Evolutionary conservation across 1,140 invertebrate species (phyloP).

Genomic region (Drosophila lacteicornis): DNA sequence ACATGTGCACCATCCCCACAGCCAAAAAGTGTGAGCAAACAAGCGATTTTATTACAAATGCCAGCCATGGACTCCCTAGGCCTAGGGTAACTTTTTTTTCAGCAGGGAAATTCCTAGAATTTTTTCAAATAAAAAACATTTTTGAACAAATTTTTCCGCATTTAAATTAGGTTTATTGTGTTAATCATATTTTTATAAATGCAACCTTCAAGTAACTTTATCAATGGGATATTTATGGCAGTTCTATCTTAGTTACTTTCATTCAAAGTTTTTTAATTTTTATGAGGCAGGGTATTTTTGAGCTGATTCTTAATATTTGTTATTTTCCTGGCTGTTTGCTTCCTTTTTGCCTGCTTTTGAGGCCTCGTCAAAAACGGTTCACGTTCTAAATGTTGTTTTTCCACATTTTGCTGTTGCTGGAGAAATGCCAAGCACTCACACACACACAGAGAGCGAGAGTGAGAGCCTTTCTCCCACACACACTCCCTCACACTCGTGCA

Average conservation of each 20-base stretch:
- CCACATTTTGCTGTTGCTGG: slow-evolving; percentile 28
- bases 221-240: not conserved
- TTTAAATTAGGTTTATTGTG: no score
- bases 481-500: slow-evolving; percentile 47
- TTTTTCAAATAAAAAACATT: not conserved
- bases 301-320: not conserved
- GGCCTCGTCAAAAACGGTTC: slow-evolving; percentile 61
- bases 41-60: slow-evolving; percentile 43
- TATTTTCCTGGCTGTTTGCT: not conserved
- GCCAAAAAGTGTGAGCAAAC: slow-evolving; percentile 9
- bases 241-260: not conserved
- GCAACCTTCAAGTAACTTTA: not conserved
- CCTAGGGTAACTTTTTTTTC: not conserved
- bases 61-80: not conserved
- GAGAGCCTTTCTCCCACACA: slow-evolving; percentile 7
- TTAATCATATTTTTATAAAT: not conserved
- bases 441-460: slow-evolving; percentile 6
- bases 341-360: slow-evolving; percentile 46
- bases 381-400: slow-evolving; percentile 54
- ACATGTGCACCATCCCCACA: slow-evolving; percentile 21
- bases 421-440: slow-evolving; percentile 29
- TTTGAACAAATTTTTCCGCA: not conserved
- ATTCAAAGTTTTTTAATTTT: not conserved
- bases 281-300: not conserved
- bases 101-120: not conserved